Conservation (phyloP, 2,888 invertebrate genomes). For the Empis livida region DNA sequence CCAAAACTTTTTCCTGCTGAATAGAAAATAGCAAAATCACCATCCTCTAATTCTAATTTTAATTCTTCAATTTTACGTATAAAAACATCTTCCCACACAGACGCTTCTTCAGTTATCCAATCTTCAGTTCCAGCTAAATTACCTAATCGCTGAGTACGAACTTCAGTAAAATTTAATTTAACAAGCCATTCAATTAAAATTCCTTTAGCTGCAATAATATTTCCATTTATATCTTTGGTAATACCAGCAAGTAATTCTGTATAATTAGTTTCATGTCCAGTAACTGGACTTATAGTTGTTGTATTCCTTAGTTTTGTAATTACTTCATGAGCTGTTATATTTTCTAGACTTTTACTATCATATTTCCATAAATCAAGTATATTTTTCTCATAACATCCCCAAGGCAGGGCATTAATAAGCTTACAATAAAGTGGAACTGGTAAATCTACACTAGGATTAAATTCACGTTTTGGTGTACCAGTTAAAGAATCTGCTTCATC, state of each 20-base stretch:
- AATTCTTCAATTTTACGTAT: conserved; percentile 35
- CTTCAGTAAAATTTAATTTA: conserved; percentile 51
- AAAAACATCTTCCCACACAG: conserved; percentile 50
- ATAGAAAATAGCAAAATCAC: conserved; percentile 40
- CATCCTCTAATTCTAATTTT: conserved; percentile 25
- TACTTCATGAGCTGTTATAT: conserved; percentile 47
- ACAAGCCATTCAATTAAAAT: conserved; percentile 51
- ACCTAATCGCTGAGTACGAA: conserved; percentile 51
- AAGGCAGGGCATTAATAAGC: conserved; percentile 46
- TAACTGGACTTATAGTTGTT: conserved; percentile 45
- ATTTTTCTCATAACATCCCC: conserved; percentile 49
- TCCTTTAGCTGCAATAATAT: conserved; percentile 49
- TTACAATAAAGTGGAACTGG: conserved; percentile 48
- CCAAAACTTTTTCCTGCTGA: conserved; percentile 56
- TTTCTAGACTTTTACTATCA: conserved; percentile 39
- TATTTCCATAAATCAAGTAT: conserved; percentile 60
- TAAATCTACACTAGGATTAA: conserved; percentile 45
- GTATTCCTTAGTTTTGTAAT: conserved; percentile 44
- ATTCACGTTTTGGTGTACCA: conserved; percentile 16
- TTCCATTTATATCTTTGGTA: conserved; percentile 43
- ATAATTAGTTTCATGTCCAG: conserved; percentile 53
- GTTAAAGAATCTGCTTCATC: conserved; percentile 7
- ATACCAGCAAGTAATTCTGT: conserved; percentile 48
- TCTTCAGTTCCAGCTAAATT: conserved; percentile 63
- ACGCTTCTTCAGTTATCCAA: conserved; percentile 45